Conservation (phyloP, 2,797 vertebrate genomes). For the Neopelma chrysocephalum region DNA sequence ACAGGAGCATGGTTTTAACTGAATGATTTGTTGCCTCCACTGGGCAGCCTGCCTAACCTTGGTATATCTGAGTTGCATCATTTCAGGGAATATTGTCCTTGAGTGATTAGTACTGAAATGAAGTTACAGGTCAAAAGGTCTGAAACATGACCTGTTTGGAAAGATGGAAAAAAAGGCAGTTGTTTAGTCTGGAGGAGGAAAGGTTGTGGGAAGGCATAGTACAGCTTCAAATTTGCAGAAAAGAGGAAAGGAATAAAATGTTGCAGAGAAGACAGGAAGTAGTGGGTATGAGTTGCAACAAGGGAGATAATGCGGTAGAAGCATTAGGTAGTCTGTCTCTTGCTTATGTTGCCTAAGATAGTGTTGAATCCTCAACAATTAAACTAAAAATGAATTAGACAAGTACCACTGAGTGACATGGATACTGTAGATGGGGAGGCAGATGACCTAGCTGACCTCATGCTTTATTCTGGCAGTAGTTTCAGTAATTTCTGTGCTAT, state of each 20-base stretch:
- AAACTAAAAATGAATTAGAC: background rate
- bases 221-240: background rate
- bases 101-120: background rate
- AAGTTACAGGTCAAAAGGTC: background rate
- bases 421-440: background rate
- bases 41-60: background rate
- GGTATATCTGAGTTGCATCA: background rate
- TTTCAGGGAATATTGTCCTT: conserved; percentile 1
- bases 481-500: background rate
- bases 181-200: background rate
- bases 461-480: background rate
- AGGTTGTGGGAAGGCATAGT: background rate
- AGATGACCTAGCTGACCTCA: background rate
- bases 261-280: background rate
- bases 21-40: background rate
- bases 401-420: background rate
- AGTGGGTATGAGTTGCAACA: background rate
- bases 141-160: background rate
- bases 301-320: background rate
- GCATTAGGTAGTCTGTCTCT: background rate
- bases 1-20: background rate
- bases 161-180: background rate
- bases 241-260: background rate
- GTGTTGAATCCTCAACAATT: background rate
- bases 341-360: background rate